Conservation (phyloP, 2,113 vertebrate genomes). For the Sterna hirundo region DNA sequence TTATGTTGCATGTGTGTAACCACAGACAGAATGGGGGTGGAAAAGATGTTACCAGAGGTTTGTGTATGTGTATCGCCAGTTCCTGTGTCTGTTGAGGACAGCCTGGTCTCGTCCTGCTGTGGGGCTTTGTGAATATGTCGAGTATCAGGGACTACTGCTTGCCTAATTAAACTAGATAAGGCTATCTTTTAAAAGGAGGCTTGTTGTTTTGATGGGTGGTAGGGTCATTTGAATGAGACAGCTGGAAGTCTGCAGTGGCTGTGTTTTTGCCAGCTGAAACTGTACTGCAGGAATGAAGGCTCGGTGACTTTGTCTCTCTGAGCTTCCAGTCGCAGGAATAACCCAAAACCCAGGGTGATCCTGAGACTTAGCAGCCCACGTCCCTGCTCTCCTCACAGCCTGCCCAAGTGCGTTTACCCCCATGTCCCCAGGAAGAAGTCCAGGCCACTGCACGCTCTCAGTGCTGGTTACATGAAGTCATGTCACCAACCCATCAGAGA, state of each 20-base stretch:
- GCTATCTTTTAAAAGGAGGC: neutral
- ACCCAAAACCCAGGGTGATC: neutral
- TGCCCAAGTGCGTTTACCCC: neutral
- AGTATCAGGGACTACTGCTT: neutral
- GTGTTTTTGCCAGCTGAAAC: neutral
- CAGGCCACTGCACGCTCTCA: neutral
- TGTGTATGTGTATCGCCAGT: rapidly evolving
- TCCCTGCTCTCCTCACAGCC: neutral
- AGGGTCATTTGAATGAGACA: neutral
- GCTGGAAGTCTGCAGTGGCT: neutral
- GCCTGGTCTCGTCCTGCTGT: neutral
- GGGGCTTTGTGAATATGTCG: neutral
- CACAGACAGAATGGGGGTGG: rapidly evolving
- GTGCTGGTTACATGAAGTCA: neutral
- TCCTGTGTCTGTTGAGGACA: rapidly evolving
- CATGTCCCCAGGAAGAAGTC: neutral
- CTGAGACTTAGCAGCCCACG: neutral
- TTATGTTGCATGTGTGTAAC: neutral
- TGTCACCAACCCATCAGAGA: neutral
- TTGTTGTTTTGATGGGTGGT: rapidly evolving
- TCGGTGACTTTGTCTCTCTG: neutral
- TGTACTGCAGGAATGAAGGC: neutral
- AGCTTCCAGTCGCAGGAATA: neutral
- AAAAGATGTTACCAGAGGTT: neutral
- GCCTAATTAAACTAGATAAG: neutral